Conservation (phyloP, 2,113 vertebrate genomes). For the Sprattus sprattus region DNA sequence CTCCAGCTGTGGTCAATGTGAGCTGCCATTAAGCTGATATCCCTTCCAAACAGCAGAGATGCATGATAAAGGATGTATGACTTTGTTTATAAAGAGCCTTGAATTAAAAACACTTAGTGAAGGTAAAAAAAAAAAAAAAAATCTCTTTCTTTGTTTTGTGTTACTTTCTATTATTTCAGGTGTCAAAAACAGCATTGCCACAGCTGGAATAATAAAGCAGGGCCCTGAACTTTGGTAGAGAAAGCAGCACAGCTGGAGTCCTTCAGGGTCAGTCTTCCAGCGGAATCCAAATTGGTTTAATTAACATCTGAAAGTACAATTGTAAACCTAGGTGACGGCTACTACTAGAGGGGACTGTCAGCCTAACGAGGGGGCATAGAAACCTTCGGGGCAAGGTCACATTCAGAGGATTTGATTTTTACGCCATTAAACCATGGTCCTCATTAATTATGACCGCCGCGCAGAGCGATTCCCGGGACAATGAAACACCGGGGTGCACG, state of each 20-base stretch:
- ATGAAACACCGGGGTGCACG: too few species aligned
- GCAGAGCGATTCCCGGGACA: too few species aligned
- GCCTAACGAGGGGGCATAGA: not conserved
- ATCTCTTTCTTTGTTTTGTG: not conserved
- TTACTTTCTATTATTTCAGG: not conserved
- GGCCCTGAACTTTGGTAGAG: not conserved
- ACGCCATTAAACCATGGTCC: not conserved
- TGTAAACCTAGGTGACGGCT: not conserved
- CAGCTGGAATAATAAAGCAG: not conserved
- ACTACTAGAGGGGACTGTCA: too few species aligned
- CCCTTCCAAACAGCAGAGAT: not conserved
- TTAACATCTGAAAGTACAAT: not conserved
- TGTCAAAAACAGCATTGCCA: not conserved
- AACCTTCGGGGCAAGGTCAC: not conserved
- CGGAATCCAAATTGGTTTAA: constrained; percentile 3
- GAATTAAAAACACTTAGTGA: not conserved
- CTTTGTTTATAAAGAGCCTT: not conserved
- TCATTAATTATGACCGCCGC: too few species aligned
- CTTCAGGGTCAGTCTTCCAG: not conserved
- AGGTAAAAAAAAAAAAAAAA: not conserved
- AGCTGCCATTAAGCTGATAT: not conserved
- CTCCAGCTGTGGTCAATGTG: not conserved
- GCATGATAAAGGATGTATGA: not conserved
- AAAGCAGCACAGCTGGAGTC: not conserved
- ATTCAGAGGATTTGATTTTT: not conserved